Conservation (phyloP, 2,888 invertebrate species). For the Acanthococcus lagerstroemiae region DNA sequence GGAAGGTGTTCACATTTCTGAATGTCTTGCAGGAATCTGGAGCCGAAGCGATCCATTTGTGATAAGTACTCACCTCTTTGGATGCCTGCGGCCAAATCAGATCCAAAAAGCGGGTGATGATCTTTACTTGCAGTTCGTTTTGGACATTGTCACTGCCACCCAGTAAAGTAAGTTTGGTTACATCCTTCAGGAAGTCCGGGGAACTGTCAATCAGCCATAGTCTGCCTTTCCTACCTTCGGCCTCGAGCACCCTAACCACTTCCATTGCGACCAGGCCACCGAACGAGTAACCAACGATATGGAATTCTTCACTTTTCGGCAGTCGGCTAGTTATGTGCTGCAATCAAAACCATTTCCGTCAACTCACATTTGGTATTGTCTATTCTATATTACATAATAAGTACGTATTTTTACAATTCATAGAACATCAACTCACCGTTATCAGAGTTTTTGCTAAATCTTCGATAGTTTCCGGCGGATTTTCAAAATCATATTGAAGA, state of each 20-base stretch:
- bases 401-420: neutral
- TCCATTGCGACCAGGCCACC: constrained; percentile 70
- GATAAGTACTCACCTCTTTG: constrained; percentile 30
- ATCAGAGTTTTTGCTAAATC: constrained; percentile 44
- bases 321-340: constrained; percentile 52
- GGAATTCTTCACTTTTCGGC: constrained; percentile 55
- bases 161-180: constrained; percentile 37
- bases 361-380: neutral
- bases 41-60: neutral
- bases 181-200: constrained; percentile 55
- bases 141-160: constrained; percentile 40
- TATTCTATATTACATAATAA: neutral
- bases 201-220: constrained; percentile 72
- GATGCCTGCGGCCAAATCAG: constrained; percentile 36
- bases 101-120: constrained; percentile 47
- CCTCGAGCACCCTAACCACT: constrained; percentile 60
- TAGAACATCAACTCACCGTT: constrained; percentile 32
- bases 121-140: constrained; percentile 48
- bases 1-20: neutral
- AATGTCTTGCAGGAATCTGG: neutral
- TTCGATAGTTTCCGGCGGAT: constrained; percentile 43
- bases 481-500: constrained; percentile 47
- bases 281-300: constrained; percentile 79
- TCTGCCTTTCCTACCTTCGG: constrained; percentile 52
- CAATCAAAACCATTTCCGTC: constrained; percentile 37